Base-by-base conservation (phyloP, 2,797 vertebrate genomes). In the Anomalospiza imberbis region DNA sequence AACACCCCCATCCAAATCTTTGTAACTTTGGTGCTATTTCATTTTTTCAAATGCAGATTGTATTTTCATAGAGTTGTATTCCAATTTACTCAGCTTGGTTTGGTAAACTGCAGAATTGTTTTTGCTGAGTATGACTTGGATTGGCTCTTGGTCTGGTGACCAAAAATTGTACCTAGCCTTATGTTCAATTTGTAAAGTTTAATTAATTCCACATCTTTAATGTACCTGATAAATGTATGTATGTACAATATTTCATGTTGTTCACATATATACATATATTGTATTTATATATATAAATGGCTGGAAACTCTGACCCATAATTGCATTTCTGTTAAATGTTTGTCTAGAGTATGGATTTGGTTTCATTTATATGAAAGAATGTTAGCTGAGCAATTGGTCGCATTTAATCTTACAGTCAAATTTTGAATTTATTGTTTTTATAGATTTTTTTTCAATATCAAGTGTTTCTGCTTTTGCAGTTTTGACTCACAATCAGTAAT, bases 321-420 rank as follows among this genome's bases (percentile, higher is more conserved):
- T 94, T 98, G 92, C 97, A 96, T 98, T 98, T 97, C 96, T 98
- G 97, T 98, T 98, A 96, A 97, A 93, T 97, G 97, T 97, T 97
- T 97, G 97, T 98, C 97, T 97, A 96, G 97, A 97, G 88, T 96
- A 97, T 97, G 97, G 97, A 97, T 98, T 98, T 97, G 97, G 97
- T 98, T 98, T 98, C 97, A 97, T 98, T 97, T 97, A 84, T 97
- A 93, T 97, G 90, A 57, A 95, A 89, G 71, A 79, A 90, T 96
- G 68, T 68, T 89, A 96, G 76, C 72, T 78, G 77, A 97, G 83
- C 96, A 96, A 96, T 95, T 96, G 95, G 93, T 95, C 95, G 88
- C 93, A 96, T 96, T 97, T 91, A 89, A 91, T 88, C 91, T 90
- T 96, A 58, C 5, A 85, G 88, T 91, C 81, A 91, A 97, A 93